Evolutionary conservation across 2,797 vertebrate genomes (phyloP).

Genomic region (Heliangelus exortis): DNA sequence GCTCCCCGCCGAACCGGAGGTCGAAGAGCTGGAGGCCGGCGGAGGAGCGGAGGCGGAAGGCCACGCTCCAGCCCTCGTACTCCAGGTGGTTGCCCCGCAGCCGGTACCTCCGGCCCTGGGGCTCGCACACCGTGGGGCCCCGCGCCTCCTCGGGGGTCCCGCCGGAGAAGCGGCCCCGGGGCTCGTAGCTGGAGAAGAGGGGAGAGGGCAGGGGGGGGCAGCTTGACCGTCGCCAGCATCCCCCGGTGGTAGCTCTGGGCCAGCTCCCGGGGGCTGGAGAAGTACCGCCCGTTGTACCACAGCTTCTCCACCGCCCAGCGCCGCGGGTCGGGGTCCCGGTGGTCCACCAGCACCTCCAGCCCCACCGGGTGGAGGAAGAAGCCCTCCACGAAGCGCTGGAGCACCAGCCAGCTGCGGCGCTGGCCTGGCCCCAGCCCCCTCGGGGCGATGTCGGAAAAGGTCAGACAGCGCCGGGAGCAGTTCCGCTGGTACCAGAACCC

Average conservation of each 20-base stretch:
- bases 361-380: constrained; percentile 91
- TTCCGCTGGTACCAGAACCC: constrained; percentile 83
- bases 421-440: constrained; percentile 86
- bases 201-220: constrained; percentile 58
- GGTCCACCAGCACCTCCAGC: constrained; percentile 91
- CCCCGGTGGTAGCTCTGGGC: constrained; percentile 80
- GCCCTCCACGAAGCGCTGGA: constrained; percentile 89
- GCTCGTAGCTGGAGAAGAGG: constrained; percentile 86
- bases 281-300: constrained; percentile 91
- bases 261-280: constrained; percentile 83
- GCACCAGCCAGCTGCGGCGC: constrained; percentile 88
- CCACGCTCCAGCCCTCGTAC: constrained; percentile 91
- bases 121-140: constrained; percentile 87
- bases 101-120: constrained; percentile 84
- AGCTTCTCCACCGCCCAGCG: constrained; percentile 85
- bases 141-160: constrained; percentile 71
- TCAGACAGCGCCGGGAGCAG: constrained; percentile 85
- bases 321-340: constrained; percentile 77
- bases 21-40: constrained; percentile 91
- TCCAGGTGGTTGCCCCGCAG: constrained; percentile 83
- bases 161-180: constrained; percentile 79
- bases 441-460: constrained; percentile 87
- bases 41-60: constrained; percentile 87
- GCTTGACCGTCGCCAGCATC: constrained; percentile 61
- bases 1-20: constrained; percentile 86